Conservation (phyloP, 2,797 vertebrate species). For the Myoxocephalus aenaeus region DNA sequence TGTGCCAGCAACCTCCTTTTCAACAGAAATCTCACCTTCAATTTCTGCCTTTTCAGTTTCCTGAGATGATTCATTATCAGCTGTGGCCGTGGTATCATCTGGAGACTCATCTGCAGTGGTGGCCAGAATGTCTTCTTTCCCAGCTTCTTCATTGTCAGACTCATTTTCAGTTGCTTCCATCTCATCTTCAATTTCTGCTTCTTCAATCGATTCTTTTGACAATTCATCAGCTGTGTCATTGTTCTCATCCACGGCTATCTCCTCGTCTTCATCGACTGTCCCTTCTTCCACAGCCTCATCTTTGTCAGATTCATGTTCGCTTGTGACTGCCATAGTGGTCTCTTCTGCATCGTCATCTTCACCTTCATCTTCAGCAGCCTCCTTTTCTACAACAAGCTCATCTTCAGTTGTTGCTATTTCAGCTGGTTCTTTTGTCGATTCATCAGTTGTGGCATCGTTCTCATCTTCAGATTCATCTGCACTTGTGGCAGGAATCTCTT, state of each 20-base stretch:
- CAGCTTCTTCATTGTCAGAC: slow-evolving; percentile 4
- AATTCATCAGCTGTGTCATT: not conserved
- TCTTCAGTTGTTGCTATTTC: slow-evolving; percentile 32
- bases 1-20: not conserved
- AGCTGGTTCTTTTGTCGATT: not conserved
- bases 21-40: slow-evolving; percentile 14
- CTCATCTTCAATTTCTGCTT: not conserved
- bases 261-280: slow-evolving; percentile 5
- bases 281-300: slow-evolving; percentile 28
- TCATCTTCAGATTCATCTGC: slow-evolving; percentile 26
- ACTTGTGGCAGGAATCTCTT: not conserved
- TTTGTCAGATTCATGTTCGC: slow-evolving; percentile 30
- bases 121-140: slow-evolving; percentile 23
- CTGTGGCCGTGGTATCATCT: slow-evolving; percentile 12
- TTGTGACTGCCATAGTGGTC: not conserved
- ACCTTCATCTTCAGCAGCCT: not conserved
- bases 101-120: not conserved
- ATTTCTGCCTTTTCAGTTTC: not conserved
- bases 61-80: not conserved
- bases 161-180: slow-evolving; percentile 31
- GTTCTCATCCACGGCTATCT: slow-evolving; percentile 20
- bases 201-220: not conserved
- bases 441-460: not conserved
- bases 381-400: slow-evolving; percentile 11
- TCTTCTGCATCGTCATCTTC: slow-evolving; percentile 16